Evolutionary conservation across 1,140 invertebrate genomes (phyloP), one percentile per base, ranked within the genome.

Genomic region (Achroia grisella): DNA sequence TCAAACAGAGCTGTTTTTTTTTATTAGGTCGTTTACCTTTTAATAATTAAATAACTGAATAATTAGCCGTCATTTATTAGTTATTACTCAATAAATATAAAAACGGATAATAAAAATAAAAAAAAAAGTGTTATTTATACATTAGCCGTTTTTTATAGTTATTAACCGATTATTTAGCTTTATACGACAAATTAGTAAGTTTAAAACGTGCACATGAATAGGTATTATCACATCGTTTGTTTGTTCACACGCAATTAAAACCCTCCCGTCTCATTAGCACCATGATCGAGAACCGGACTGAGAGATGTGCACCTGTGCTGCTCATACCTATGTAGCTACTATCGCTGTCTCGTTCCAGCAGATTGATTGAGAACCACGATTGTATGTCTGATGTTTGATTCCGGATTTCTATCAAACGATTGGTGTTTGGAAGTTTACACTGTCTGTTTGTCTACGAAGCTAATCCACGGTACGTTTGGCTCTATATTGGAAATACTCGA

Each of bases 221-320:
- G 64, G 65, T 75, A 77, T 75, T 71, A 75, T 75, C 65, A 67
- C 61, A 41, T 67, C 62, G 59, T 71, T 71, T 75, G 68, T 68
- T 60, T 71, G 69, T 83, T 79, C 71, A 66, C 72, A 78, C 73
- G 68, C 75, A 83, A 83, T 83, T 78, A 83, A 74, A 73, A 52
- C 62, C 63, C 63, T 62, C 62, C 63, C 56, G 68, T 63, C 69
- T 82, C 71, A 82, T 82, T 83, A 80, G 66, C 74, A 72, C 71
- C 54, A 15, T 37, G 43, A 40, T 37, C 47, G 39, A 52, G 50
- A 37, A 37, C 37, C 61, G 49, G 49, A 48, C 69, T 64, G 51
- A 57, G 39, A 27, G 37, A 65, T 31, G n/a, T 57, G 47, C 42
- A 54, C 0, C 53, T 48, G 57, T 71, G 57, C 45, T 53, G 5